A percentile compares a stretch with the other conserved stretches of the same genome.
Evolutionary conservation across 2,113 vertebrate species (phyloP).

Genomic region (Hucho hucho): DNA sequence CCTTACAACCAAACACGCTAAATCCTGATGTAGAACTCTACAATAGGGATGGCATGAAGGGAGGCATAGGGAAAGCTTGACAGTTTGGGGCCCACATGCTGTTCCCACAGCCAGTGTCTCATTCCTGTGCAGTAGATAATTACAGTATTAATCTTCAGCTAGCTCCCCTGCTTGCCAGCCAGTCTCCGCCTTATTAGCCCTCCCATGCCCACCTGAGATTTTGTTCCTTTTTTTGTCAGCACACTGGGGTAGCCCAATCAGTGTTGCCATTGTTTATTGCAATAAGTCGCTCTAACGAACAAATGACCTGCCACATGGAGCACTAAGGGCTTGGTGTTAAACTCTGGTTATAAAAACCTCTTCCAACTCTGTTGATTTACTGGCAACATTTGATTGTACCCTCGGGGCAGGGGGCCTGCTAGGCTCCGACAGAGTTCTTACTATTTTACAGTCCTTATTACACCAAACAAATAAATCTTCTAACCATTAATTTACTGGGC

Average conservation of each 20-base stretch:
- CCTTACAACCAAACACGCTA: too few species aligned
- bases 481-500: slow-evolving; percentile 75
- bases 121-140: slow-evolving; percentile 48
- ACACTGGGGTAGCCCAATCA: slow-evolving; percentile 64
- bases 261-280: slow-evolving; percentile 80
- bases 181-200: slow-evolving; percentile 59
- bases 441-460: slow-evolving; percentile 74
- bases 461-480: slow-evolving; percentile 85
- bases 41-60: neutral
- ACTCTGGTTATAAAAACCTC: slow-evolving; percentile 79
- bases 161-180: slow-evolving; percentile 47
- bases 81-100: slow-evolving; percentile 3
- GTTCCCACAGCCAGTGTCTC: slow-evolving; percentile 8
- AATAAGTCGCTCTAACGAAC: slow-evolving; percentile 84
- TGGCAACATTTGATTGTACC: slow-evolving; percentile 83
- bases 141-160: slow-evolving; percentile 70
- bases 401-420: slow-evolving; percentile 73
- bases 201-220: slow-evolving; percentile 65
- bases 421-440: slow-evolving; percentile 74
- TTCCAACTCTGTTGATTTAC: slow-evolving; percentile 84
- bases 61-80: neutral
- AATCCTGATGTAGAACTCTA: neutral
- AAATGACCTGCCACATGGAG: slow-evolving; percentile 84
- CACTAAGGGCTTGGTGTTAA: slow-evolving; percentile 80
- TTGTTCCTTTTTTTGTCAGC: slow-evolving; percentile 46